These are phyloP conservation scores for Eristalis intricaria DNA, from an alignment of 2,888 invertebrate genomes.

Conservation along the genomic window DNA sequence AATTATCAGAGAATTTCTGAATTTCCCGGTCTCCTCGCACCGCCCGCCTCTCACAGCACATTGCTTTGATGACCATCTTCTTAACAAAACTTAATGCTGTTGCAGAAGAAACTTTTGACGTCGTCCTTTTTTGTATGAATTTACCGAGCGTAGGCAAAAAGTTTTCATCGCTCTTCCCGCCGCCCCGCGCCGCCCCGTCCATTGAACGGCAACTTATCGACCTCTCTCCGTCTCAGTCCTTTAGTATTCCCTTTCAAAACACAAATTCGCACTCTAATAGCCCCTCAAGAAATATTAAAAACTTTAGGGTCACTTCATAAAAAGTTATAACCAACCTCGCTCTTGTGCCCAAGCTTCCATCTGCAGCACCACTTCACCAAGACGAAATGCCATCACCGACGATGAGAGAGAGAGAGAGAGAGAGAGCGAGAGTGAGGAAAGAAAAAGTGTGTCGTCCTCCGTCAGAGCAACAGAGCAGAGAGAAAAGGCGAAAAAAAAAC, in stretches of 20 bases:
- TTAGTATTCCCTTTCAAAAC: conserved; percentile 3
- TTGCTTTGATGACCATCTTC: background rate
- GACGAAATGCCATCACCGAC: conserved; percentile 32
- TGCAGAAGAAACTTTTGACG: conserved; percentile 33
- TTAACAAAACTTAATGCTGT: conserved; percentile 35
- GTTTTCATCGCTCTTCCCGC: background rate
- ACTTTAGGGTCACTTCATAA: conserved; percentile 64
- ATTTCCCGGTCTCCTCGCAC: background rate
- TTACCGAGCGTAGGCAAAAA: conserved; percentile 33
- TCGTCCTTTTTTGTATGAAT: conserved; percentile 38
- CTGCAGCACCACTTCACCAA: conserved; percentile 35
- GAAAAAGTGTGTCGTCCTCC: conserved; percentile 1
- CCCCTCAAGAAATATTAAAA: conserved; percentile 64
- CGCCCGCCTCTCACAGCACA: background rate
- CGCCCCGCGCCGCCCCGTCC: background rate
- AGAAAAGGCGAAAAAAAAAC: background rate
- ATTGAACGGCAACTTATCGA: conserved; percentile 27
- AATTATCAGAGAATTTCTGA: conserved; percentile 15
- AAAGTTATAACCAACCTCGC: conserved; percentile 27
- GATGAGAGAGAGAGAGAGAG: background rate
- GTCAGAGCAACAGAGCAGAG: background rate
- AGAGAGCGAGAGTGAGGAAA: background rate
- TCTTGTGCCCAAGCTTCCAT: background rate
- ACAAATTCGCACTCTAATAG: conserved; percentile 58
- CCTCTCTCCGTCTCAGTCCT: background rate